Conservation (phyloP, 2,888 invertebrate species). For the Pseudolycoriella hygida region DNA sequence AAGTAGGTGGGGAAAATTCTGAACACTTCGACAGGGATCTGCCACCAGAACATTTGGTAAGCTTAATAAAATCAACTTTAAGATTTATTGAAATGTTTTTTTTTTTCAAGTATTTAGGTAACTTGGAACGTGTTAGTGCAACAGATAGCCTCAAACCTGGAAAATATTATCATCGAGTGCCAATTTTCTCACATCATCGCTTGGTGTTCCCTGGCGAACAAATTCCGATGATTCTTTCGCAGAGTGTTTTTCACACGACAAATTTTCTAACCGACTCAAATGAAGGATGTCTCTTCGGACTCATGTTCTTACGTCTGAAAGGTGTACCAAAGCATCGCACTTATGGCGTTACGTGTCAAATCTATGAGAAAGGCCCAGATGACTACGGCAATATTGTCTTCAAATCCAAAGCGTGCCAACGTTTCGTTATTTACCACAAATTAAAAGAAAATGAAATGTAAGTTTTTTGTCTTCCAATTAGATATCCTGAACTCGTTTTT, state of each 20-base stretch:
- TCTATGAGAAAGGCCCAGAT: constrained; percentile 25
- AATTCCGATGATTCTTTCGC: constrained; percentile 47
- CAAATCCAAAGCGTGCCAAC: constrained; percentile 58
- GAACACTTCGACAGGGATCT: constrained; percentile 33
- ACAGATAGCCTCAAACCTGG: constrained; percentile 43
- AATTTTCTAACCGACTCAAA: constrained; percentile 15
- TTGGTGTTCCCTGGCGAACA: constrained; percentile 66
- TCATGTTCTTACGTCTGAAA: constrained; percentile 22
- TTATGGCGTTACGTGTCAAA: constrained; percentile 29
- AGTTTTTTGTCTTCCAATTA: neutral
- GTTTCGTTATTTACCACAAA: constrained; percentile 33
- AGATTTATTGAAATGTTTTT: neutral
- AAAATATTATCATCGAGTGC: constrained; percentile 30
- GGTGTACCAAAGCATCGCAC: constrained; percentile 13
- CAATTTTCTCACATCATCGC: constrained; percentile 38
- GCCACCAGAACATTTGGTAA: constrained; percentile 36
- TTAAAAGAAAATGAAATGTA: neutral
- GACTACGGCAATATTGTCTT: constrained; percentile 32
- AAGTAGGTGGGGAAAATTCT: constrained; percentile 6
- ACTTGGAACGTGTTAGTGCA: constrained; percentile 41
- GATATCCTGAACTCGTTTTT: no score
- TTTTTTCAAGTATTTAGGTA: constrained; percentile 19
- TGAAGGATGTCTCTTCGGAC: constrained; percentile 24
- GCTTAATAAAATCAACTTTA: no score
- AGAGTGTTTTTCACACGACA: constrained; percentile 19